phyloP scores from a whole-genome alignment of 2,888 invertebrate genomes.

The Pachliopta kotzebuea region DNA sequence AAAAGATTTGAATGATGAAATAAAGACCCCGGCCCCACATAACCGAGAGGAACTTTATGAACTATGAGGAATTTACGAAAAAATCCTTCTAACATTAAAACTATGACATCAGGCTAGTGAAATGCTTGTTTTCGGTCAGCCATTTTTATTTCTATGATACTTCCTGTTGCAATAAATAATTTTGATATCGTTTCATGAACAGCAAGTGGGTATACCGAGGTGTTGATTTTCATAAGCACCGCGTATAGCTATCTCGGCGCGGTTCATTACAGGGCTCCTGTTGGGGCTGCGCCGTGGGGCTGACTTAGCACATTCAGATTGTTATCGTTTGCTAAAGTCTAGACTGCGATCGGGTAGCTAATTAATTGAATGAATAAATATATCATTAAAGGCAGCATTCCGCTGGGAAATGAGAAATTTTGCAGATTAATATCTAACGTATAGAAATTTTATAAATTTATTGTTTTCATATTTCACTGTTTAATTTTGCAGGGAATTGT shows the following conservation, averaged over 20 bases:
- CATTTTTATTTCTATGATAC: too few species aligned
- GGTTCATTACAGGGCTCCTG: slow-evolving; percentile 27
- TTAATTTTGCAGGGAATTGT: too few species aligned
- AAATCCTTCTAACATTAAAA: too few species aligned
- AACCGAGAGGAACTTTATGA: too few species aligned
- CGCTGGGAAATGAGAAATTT: slow-evolving; percentile 13
- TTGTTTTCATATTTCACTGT: background rate
- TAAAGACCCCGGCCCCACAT: too few species aligned
- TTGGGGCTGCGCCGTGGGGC: slow-evolving; percentile 20
- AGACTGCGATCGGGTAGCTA: slow-evolving; percentile 18
- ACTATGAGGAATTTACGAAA: too few species aligned
- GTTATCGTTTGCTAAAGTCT: slow-evolving; percentile 16
- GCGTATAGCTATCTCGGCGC: slow-evolving; percentile 7
- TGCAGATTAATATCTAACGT: slow-evolving; percentile 9
- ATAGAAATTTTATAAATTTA: slow-evolving; percentile 7
- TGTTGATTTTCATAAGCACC: slow-evolving; percentile 9
- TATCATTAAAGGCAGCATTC: slow-evolving; percentile 22
- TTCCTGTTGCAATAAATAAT: too few species aligned
- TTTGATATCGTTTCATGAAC: background rate
- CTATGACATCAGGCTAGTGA: too few species aligned
- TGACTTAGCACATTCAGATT: slow-evolving; percentile 24
- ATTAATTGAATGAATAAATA: slow-evolving; percentile 29
- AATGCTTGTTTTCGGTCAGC: too few species aligned
- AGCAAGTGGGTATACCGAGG: slow-evolving; percentile 5
- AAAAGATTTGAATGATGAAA: too few species aligned